These are phyloP conservation scores for Enteromius unitaeniatus DNA, from an alignment of 2,797 vertebrate genomes.

Conservation along the genomic window DNA sequence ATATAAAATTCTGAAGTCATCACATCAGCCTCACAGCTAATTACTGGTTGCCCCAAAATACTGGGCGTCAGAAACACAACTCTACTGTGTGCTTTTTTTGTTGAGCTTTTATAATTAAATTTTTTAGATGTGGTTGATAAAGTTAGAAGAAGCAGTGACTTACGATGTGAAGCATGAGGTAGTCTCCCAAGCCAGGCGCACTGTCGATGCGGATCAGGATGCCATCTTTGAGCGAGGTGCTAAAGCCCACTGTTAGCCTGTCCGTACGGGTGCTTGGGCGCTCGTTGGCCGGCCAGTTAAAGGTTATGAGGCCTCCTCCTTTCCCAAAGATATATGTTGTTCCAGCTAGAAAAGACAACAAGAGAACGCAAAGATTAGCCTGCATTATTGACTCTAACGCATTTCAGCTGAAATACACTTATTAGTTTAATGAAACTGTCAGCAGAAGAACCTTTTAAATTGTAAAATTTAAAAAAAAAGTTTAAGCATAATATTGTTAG, in stretches of 20 bases:
- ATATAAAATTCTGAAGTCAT: background rate
- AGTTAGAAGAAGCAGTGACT: constrained; percentile 71
- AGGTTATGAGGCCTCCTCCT: constrained; percentile 93
- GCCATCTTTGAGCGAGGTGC: constrained; percentile 96
- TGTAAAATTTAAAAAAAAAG: background rate
- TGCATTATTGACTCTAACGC: background rate
- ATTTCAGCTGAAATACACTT: background rate
- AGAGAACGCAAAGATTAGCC: background rate
- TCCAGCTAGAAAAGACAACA: constrained; percentile 80
- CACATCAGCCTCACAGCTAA: background rate
- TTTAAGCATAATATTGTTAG: background rate
- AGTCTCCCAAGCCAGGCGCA: constrained; percentile 92
- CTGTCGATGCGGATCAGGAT: constrained; percentile 96
- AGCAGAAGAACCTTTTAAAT: background rate
- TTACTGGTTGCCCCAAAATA: background rate
- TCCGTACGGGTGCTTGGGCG: constrained; percentile 95
- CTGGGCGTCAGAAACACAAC: background rate
- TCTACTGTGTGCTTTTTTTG: background rate
- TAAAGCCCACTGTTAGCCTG: constrained; percentile 94
- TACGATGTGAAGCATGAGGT: constrained; percentile 97
- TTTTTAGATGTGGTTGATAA: background rate
- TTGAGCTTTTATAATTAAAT: background rate
- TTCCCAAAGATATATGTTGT: constrained; percentile 98
- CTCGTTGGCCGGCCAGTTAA: constrained; percentile 95
- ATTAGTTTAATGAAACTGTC: background rate